phyloP scores from a whole-genome alignment of 92 coral and sea anemone genomes.

The Montipora capitata region DNA sequence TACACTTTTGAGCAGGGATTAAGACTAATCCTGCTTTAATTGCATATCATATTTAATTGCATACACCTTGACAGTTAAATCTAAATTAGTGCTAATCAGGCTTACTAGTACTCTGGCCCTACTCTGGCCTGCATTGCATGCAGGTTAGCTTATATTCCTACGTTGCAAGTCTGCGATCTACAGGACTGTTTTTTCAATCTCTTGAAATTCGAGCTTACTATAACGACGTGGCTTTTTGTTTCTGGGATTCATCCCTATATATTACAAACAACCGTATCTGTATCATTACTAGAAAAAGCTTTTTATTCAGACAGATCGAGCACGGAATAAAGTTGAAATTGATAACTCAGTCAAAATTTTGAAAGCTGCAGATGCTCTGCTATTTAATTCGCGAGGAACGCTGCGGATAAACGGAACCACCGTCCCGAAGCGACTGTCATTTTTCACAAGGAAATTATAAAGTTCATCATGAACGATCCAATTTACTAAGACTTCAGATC shows the following conservation, averaged over 20 bases:
- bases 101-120: too few relatives aligned
- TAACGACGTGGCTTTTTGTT: background rate
- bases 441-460: background rate
- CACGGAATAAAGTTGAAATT: constrained; percentile 8
- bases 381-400: background rate
- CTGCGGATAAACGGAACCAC: background rate
- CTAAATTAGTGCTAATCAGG: constrained; percentile 13
- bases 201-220: background rate
- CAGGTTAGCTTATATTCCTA: background rate
- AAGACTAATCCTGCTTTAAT: background rate
- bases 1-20: background rate
- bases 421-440: background rate
- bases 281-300: background rate
- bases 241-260: constrained; percentile 3
- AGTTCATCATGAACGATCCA: background rate
- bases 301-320: constrained; percentile 9
- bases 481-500: too few relatives aligned
- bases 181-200: background rate
- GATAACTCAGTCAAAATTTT: background rate
- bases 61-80: background rate
- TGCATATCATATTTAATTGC: constrained; percentile 10
- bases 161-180: background rate
- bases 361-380: constrained; percentile 9
- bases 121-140: background rate
- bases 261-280: background rate